These are phyloP conservation scores for Conomelus anceps DNA, from an alignment of 2,888 invertebrate species.

Conservation along the genomic window DNA sequence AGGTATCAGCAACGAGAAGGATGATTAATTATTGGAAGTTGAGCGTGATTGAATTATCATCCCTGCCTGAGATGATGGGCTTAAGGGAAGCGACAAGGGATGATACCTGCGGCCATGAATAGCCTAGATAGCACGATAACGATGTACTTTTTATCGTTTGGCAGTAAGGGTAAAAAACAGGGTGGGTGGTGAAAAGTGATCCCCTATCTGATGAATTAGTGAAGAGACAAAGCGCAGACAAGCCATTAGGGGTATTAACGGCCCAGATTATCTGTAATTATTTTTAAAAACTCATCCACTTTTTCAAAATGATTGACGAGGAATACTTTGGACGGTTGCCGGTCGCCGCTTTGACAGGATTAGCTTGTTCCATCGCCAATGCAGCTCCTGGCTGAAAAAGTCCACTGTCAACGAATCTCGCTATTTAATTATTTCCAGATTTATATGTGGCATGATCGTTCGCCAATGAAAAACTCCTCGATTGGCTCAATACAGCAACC, in stretches of 20 bases:
- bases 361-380: not conserved
- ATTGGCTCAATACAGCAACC: conserved; percentile 6
- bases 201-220: conserved; percentile 5
- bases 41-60: not conserved
- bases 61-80: not conserved
- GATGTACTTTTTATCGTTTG: not conserved
- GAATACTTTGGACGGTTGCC: not conserved
- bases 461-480: not conserved
- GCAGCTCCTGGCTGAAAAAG: not conserved
- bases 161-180: not conserved
- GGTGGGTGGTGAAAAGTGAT: not conserved
- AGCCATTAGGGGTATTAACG: conserved; percentile 11
- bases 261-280: conserved; percentile 12
- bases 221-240: conserved; percentile 6
- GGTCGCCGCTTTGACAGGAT: not conserved
- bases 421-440: conserved; percentile 12
- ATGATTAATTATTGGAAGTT: not conserved
- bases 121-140: not conserved
- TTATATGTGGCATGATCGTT: conserved; percentile 8
- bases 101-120: not conserved
- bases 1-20: not conserved
- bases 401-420: not conserved
- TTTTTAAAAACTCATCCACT: conserved; percentile 7
- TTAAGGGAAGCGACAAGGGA: not conserved
- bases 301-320: conserved; percentile 12